phyloP scores from a whole-genome alignment of 2,888 invertebrate species.

The Pherbina coryleti region DNA sequence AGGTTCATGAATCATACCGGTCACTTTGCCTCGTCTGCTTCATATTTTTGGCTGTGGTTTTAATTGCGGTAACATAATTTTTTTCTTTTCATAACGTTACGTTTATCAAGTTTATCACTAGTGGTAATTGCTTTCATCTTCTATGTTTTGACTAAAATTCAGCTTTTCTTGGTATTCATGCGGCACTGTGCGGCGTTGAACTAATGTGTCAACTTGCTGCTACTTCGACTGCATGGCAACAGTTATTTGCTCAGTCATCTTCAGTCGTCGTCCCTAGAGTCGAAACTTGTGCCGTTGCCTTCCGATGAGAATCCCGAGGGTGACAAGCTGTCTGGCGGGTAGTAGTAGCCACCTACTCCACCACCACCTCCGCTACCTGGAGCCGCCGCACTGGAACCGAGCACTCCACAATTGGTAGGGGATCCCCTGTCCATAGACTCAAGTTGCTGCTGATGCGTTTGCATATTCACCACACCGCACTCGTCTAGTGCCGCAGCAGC shows the following conservation, averaged over 20 bases:
- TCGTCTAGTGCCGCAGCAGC: conserved; percentile 52
- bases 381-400: not conserved
- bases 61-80: too few relatives aligned
- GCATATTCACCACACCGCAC: conserved; percentile 37
- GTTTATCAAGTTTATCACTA: too few relatives aligned
- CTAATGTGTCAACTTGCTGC: too few relatives aligned
- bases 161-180: too few relatives aligned
- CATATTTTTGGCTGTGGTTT: too few relatives aligned
- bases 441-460: conserved; percentile 42
- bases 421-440: conserved; percentile 60
- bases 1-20: too few relatives aligned
- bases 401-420: conserved; percentile 45
- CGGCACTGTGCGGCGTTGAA: too few relatives aligned
- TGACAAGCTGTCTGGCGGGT: conserved; percentile 79
- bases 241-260: conserved; percentile 50
- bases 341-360: conserved; percentile 70
- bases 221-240: too few relatives aligned
- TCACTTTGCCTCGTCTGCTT: too few relatives aligned
- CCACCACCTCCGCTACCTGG: conserved; percentile 66
- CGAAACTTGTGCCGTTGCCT: conserved; percentile 76
- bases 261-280: conserved; percentile 85
- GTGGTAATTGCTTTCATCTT: too few relatives aligned
- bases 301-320: conserved; percentile 83
- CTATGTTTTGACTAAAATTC: too few relatives aligned
- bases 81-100: too few relatives aligned